These are phyloP conservation scores for Hydropsyche tenuis DNA, from an alignment of 1,140 invertebrate species.

Conservation along the genomic window DNA sequence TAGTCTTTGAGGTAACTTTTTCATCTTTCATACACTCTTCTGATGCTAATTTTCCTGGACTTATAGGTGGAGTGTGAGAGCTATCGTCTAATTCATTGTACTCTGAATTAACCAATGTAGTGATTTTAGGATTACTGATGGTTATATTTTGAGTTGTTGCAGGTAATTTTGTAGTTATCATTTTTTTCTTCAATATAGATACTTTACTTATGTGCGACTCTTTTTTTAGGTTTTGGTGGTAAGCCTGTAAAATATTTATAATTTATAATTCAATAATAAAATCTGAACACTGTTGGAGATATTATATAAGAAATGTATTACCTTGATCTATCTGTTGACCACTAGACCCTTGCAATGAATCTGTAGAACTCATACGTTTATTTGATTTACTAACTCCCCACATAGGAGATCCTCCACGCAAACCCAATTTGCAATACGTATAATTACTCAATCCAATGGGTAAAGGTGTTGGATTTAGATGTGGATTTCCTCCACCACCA, in stretches of 20 bases:
- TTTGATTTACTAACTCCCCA: slow-evolving; percentile 61
- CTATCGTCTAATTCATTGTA: slow-evolving; percentile 72
- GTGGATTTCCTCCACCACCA: slow-evolving; percentile 62
- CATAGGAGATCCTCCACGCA: slow-evolving; percentile 77
- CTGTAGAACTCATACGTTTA: slow-evolving; percentile 22
- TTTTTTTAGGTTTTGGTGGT: slow-evolving; percentile 59
- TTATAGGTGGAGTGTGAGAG: slow-evolving; percentile 64
- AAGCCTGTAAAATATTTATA: slow-evolving; percentile 51
- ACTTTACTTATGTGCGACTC: slow-evolving; percentile 64
- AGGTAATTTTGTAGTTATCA: slow-evolving; percentile 60
- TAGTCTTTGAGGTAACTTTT: slow-evolving; percentile 51
- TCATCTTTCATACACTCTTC: slow-evolving; percentile 49
- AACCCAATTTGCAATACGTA: slow-evolving; percentile 68
- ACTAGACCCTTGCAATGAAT: slow-evolving; percentile 32
- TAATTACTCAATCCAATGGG: slow-evolving; percentile 59
- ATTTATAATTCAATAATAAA: too few relatives aligned
- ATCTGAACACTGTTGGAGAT: too few relatives aligned
- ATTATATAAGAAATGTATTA: slow-evolving; percentile 2
- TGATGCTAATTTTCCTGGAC: slow-evolving; percentile 54
- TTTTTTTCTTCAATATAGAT: slow-evolving; percentile 64
- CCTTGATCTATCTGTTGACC: slow-evolving; percentile 30
- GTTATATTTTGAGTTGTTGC: slow-evolving; percentile 60
- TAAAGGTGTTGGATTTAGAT: slow-evolving; percentile 63
- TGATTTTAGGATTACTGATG: slow-evolving; percentile 57
- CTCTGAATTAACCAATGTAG: slow-evolving; percentile 66